Evolutionary conservation across 2,113 vertebrate genomes (phyloP), one percentile per base, ranked within the genome.

Genomic region (Corydoras sp.): DNA sequence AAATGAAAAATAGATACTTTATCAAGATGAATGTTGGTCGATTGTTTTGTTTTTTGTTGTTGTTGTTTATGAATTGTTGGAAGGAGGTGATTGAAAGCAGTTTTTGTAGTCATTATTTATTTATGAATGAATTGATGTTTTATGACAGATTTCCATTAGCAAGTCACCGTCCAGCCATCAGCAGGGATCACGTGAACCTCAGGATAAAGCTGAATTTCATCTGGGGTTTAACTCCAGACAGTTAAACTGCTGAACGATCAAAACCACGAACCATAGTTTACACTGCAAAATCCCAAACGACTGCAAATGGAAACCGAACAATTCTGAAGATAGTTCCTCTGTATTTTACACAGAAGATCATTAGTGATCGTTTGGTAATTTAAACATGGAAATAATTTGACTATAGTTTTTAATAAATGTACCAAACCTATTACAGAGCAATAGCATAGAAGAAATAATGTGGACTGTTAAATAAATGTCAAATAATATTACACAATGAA

Each of bases 291-390:
- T 53, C 51, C 51, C 51, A 53, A 12, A 53, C 3, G 51, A 53
- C 9, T 53, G 35, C 4, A 24, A 24, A 24, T 24, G 18, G 18
- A 24, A 24, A 24, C 18, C 18, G 18, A 24, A 24, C 18, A 24
- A 24, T 24, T 24, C 18, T 24, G 18, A 24, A 24, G 18, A 24
- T 24, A 24, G 1, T 24, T 24, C 18, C 18, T 24, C 18, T 50
- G 84, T 75, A 91, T 88, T 89, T 90, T 90, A 85, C 86, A 90
- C 83, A 0, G 89, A 30, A 15, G 77, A 84, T 82, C 83, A 87
- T 83, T 81, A 61, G 74, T 79, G 49, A 61, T 80, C 76, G 71
- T 43, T 76, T 32, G 24, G 50, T 14, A 15, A 66, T 9, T 10
- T 13, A 53, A 10, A 53, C 11, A 3, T 10, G 51, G 13, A 2